Evolutionary conservation across 2,797 vertebrate species (phyloP), one percentile per base, ranked within the genome.

Genomic region (Bovichtus diacanthus): DNA sequence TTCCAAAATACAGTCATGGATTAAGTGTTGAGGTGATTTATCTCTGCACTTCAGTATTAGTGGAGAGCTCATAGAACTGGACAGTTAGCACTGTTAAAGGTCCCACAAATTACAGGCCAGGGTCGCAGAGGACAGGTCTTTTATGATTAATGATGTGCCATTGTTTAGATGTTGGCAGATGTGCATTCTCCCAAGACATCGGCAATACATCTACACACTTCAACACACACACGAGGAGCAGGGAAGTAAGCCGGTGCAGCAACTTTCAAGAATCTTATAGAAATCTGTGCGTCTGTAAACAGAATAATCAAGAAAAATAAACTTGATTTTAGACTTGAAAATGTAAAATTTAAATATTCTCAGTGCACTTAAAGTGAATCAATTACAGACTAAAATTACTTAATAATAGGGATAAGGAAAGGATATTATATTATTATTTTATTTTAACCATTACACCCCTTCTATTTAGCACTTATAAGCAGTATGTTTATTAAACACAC

Each of bases 1-100:
- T 54, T 90, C 74, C 83, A 85, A 86, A 91, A 82, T 53, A 83
- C 65, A 78, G 75, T 77, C 84, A 88, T 76, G 39, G 82, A 87
- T 85, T 79, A 88, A 69, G 84, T 85, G 81, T 68, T 85, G 71
- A 74, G 70, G 74, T 83, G 87, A 94, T 92, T 90, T 90, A 93
- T 93, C 59, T 73, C 73, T 50, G 76, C 65, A 86, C 87, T 88
- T 89, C 59, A 81, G 78, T 70, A 76, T 86, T 87, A 86, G 80
- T 79, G 72, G 87, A 86, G 76, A 73, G 84, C 86, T 86, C 87
- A 83, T 93, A 90, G 91, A 93, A 87, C 74, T 85, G 72, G 82
- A 80, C 82, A 81, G 83, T 89, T 90, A 92, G 88, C 78, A 74
- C 73, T 56, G 74, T 81, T 86, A 88, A 85, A 86, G 72, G 82